Evolutionary conservation across 1,140 invertebrate genomes (phyloP).

Genomic region (Bacillus rossius): DNA sequence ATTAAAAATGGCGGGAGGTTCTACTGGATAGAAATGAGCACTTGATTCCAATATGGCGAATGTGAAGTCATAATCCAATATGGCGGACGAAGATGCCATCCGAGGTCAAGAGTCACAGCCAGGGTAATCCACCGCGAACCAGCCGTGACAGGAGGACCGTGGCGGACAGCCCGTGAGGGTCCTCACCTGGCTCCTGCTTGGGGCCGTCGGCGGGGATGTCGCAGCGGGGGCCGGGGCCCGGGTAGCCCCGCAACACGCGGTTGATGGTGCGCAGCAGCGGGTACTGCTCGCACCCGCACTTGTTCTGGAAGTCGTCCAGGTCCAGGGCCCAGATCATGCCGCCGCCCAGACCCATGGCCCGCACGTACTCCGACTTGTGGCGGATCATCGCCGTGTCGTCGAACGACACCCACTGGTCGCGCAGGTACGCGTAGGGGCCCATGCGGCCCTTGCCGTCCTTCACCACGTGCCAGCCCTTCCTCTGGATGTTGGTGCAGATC

Average conservation of each 20-base stretch:
- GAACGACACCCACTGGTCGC: constrained; percentile 61
- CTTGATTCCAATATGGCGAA: too few species aligned
- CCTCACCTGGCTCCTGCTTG: background rate
- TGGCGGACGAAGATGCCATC: too few species aligned
- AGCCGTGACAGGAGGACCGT: too few species aligned
- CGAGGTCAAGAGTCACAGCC: too few species aligned
- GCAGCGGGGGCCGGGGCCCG: constrained; percentile 35
- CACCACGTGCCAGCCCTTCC: constrained; percentile 48
- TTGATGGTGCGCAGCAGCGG: constrained; percentile 75
- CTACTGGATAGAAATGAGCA: too few species aligned
- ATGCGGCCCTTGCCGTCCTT: constrained; percentile 48
- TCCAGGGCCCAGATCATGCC: constrained; percentile 88
- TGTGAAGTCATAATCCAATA: too few species aligned
- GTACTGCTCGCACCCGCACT: constrained; percentile 64
- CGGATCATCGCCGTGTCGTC: constrained; percentile 55
- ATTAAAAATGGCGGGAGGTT: too few species aligned
- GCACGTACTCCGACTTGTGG: constrained; percentile 10
- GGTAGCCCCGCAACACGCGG: constrained; percentile 59
- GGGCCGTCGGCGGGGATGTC: background rate
- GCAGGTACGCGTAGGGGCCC: constrained; percentile 54
- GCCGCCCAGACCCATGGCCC: constrained; percentile 62
- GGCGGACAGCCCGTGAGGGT: background rate
- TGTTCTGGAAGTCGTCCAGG: constrained; percentile 76
- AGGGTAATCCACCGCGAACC: too few species aligned
- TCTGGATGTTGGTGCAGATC: constrained; percentile 44